These are phyloP conservation scores for Heliangelus exortis DNA, from an alignment of 2,797 vertebrate species.

Conservation along the genomic window DNA sequence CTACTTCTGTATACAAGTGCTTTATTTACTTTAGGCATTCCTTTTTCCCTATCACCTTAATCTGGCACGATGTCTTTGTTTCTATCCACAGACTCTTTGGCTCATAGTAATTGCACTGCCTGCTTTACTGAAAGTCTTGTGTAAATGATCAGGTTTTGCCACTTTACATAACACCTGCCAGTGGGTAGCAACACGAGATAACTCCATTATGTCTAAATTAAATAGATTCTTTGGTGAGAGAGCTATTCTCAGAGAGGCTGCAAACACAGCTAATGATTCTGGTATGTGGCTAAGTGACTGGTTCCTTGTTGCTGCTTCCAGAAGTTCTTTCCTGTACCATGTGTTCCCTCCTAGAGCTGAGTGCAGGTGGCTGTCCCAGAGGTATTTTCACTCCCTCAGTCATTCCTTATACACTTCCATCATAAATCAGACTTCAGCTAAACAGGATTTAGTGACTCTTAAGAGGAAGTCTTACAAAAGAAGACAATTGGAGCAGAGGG, in stretches of 20 bases:
- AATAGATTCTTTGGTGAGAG: not conserved
- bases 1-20: not conserved
- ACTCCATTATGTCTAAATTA: not conserved
- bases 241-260: not conserved
- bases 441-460: not conserved
- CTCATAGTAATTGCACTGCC: not conserved
- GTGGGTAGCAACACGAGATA: not conserved
- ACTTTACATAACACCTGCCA: not conserved
- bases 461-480: not conserved
- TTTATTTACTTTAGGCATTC: conserved; percentile 6
- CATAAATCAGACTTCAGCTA: not conserved
- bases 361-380: not conserved
- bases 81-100: not conserved
- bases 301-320: not conserved
- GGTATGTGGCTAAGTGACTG: not conserved
- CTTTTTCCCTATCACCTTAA: not conserved
- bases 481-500: not conserved
- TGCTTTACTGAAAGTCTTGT: not conserved
- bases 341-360: not conserved
- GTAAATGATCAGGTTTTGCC: not conserved
- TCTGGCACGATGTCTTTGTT: not conserved
- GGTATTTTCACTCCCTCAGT: rapidly evolving
- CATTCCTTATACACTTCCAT: not conserved
- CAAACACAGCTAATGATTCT: not conserved
- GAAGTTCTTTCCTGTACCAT: not conserved